These are phyloP conservation scores for Cydia pomonella DNA, from an alignment of 1,140 invertebrate genomes.

Conservation along the genomic window DNA sequence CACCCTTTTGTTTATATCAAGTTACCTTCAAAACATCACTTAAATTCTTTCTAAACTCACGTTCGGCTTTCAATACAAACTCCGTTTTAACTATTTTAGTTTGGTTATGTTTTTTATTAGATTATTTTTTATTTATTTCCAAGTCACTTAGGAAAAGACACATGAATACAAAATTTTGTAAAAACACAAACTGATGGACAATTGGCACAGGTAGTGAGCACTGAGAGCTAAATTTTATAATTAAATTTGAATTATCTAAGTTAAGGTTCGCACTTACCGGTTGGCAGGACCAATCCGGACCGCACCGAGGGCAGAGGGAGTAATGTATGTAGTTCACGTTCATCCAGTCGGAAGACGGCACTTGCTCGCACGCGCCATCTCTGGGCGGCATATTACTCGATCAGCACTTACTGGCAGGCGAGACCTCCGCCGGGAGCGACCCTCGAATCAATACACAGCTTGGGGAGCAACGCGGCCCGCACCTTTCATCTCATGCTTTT, in stretches of 20 bases:
- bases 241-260: slow-evolving; percentile 33
- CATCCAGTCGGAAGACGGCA: background rate
- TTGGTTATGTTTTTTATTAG: slow-evolving; percentile 39
- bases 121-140: slow-evolving; percentile 38
- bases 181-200: slow-evolving; percentile 50
- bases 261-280: slow-evolving; percentile 29
- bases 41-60: background rate
- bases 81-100: slow-evolving; percentile 32
- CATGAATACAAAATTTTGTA: slow-evolving; percentile 37
- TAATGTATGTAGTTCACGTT: slow-evolving; percentile 23
- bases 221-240: slow-evolving; percentile 38
- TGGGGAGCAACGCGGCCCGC: slow-evolving; percentile 55
- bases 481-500: slow-evolving; percentile 59
- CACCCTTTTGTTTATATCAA: slow-evolving; percentile 38
- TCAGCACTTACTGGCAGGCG: background rate
- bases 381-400: background rate
- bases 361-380: background rate
- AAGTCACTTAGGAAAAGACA: background rate
- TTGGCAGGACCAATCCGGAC: slow-evolving; percentile 30
- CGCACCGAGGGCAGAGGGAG: background rate
- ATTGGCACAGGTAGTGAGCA: slow-evolving; percentile 56
- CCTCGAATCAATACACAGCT: slow-evolving; percentile 40
- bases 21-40: background rate
- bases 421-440: slow-evolving; percentile 33
- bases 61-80: background rate